Conservation (phyloP, 2,797 vertebrate genomes). For the Enteromius fasciolatus region DNA sequence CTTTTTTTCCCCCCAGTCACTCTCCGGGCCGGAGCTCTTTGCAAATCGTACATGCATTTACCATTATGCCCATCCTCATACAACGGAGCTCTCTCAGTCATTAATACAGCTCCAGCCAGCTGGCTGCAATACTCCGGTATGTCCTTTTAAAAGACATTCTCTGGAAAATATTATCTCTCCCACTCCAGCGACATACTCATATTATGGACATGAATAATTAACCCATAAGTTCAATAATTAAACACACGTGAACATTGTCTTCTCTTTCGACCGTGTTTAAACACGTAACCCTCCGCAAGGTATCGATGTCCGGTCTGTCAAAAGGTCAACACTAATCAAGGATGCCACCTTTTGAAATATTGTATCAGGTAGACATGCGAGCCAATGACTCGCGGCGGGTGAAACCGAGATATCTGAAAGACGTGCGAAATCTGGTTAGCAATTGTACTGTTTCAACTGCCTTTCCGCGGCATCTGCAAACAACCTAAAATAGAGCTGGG, state of each 20-base stretch:
- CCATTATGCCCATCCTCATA: constrained; percentile 58
- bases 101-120: constrained; percentile 55
- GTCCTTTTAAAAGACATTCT: constrained; percentile 52
- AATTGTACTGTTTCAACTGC: constrained; percentile 71
- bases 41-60: constrained; percentile 63
- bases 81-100: constrained; percentile 47
- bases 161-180: constrained; percentile 55
- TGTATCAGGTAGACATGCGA: background rate
- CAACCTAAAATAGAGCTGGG: constrained; percentile 75
- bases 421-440: constrained; percentile 75
- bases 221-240: constrained; percentile 59
- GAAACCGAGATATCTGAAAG: constrained; percentile 66
- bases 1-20: constrained; percentile 35
- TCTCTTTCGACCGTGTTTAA: constrained; percentile 47
- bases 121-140: constrained; percentile 40
- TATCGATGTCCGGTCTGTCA: constrained; percentile 27
- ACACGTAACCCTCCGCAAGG: constrained; percentile 10
- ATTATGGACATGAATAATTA: constrained; percentile 60
- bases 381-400: constrained; percentile 36
- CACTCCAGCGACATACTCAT: constrained; percentile 49
- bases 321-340: constrained; percentile 43
- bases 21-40: constrained; percentile 40
- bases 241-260: constrained; percentile 51
- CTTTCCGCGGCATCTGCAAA: constrained; percentile 72
- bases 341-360: constrained; percentile 23